Evolutionary conservation across 2,797 vertebrate genomes (phyloP).

Genomic region (Sparidentex hasta): DNA sequence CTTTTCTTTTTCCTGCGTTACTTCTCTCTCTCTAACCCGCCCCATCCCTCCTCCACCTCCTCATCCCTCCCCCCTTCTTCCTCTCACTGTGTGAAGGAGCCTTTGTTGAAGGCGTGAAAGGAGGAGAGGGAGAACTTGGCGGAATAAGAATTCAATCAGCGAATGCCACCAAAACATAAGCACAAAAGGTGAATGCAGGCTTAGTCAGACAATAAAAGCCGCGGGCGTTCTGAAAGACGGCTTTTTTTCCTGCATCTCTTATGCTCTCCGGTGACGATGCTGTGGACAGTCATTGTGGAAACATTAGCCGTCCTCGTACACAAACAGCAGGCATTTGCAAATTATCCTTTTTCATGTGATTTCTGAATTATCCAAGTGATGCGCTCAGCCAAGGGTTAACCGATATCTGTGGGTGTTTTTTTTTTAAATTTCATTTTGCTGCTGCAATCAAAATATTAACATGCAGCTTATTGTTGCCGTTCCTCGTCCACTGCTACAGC

Average conservation of each 20-base stretch:
- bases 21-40: conserved; percentile 1
- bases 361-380: conserved; percentile 27
- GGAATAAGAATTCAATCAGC: conserved; percentile 70
- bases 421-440: neutral
- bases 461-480: conserved; percentile 18
- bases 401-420: neutral
- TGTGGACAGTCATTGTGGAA: conserved; percentile 28
- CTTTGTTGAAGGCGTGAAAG: conserved; percentile 74
- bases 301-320: conserved; percentile 31
- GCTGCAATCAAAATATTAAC: conserved; percentile 8
- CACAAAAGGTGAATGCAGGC: conserved; percentile 60
- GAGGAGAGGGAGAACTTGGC: conserved; percentile 58
- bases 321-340: conserved; percentile 26
- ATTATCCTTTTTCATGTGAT: conserved; percentile 20
- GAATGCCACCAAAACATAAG: conserved; percentile 63
- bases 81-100: conserved; percentile 42
- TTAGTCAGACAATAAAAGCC: conserved; percentile 61
- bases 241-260: conserved; percentile 4
- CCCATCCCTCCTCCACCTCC: neutral
- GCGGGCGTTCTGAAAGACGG: conserved; percentile 37
- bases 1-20: conserved; percentile 38
- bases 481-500: conserved; percentile 5
- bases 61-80: neutral
- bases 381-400: conserved; percentile 20
- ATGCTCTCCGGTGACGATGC: conserved; percentile 33